A percentile compares a stretch with the other conserved stretches of the same genome.
Conservation (phyloP, 1,140 invertebrate genomes). For the Brachionus koreanus region DNA sequence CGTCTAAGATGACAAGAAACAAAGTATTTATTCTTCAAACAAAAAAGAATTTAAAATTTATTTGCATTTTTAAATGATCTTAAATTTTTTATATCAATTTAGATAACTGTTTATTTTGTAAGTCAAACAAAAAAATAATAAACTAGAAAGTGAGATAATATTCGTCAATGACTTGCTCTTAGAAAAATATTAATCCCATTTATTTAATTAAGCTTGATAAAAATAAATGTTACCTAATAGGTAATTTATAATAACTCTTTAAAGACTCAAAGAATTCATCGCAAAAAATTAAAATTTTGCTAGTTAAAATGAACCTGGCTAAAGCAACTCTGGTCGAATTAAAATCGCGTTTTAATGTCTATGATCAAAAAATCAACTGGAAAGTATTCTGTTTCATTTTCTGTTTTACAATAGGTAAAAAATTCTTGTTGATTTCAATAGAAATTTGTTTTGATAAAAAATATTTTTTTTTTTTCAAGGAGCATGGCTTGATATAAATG, state of each 20-base stretch:
- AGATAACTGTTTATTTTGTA: background rate
- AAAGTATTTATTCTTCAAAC: background rate
- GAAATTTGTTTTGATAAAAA: too few species aligned
- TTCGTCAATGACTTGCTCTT: background rate
- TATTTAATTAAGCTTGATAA: background rate
- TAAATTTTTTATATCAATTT: background rate
- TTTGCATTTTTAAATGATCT: background rate
- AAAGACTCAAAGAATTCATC: background rate
- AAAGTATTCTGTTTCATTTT: conserved; percentile 39
- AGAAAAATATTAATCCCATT: background rate
- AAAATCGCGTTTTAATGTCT: background rate
- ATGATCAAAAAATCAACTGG: conserved; percentile 22
- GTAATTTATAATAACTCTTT: background rate
- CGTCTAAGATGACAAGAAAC: background rate
- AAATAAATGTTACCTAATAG: background rate
- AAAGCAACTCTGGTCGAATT: background rate
- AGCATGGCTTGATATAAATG: conserved; percentile 41
- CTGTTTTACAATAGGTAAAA: conserved; percentile 27
- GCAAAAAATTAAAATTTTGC: background rate
- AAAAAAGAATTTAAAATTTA: background rate
- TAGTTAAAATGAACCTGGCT: background rate
- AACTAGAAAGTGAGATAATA: background rate
- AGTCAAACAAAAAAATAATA: background rate
- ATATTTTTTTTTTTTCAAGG: too few species aligned
- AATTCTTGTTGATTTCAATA: too few species aligned